phyloP scores from a whole-genome alignment of 1,140 invertebrate genomes.

The Drosophila repletoides region DNA sequence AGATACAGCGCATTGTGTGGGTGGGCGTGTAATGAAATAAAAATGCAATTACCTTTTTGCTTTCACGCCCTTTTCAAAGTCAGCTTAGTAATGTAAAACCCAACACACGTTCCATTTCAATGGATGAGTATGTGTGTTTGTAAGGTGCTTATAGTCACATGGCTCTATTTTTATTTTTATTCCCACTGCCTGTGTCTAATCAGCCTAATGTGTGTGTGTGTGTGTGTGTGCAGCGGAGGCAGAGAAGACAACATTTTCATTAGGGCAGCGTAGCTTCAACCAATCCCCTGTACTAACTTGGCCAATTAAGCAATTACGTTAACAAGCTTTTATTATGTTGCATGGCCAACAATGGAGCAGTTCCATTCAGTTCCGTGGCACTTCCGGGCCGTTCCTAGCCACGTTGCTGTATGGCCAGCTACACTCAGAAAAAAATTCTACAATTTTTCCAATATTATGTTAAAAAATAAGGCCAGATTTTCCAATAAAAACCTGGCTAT shows the following conservation, averaged over 20 bases:
- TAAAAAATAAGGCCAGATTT: too few relatives aligned
- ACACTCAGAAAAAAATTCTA: too few relatives aligned
- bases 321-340: conserved; percentile 79
- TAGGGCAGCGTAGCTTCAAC: conserved; percentile 36
- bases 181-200: conserved; percentile 50
- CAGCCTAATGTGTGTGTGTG: conserved; percentile 57
- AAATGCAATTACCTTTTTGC: conserved; percentile 54
- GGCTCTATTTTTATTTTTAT: conserved; percentile 43
- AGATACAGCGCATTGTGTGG: neutral
- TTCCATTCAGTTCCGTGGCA: too few relatives aligned
- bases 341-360: conserved; percentile 14
- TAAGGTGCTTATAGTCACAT: conserved; percentile 49
- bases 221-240: too few relatives aligned
- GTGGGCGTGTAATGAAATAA: conserved; percentile 36
- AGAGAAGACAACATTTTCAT: conserved; percentile 58
- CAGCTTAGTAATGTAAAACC: conserved; percentile 44
- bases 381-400: too few relatives aligned
- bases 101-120: conserved; percentile 23
- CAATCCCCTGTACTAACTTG: conserved; percentile 13
- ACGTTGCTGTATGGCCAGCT: too few relatives aligned
- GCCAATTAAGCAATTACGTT: conserved; percentile 78
- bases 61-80: conserved; percentile 53
- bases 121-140: conserved; percentile 9
- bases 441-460: too few relatives aligned
- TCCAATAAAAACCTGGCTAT: too few relatives aligned